phyloP scores from a whole-genome alignment of 2,888 invertebrate genomes.

The Netelia melanura region DNA sequence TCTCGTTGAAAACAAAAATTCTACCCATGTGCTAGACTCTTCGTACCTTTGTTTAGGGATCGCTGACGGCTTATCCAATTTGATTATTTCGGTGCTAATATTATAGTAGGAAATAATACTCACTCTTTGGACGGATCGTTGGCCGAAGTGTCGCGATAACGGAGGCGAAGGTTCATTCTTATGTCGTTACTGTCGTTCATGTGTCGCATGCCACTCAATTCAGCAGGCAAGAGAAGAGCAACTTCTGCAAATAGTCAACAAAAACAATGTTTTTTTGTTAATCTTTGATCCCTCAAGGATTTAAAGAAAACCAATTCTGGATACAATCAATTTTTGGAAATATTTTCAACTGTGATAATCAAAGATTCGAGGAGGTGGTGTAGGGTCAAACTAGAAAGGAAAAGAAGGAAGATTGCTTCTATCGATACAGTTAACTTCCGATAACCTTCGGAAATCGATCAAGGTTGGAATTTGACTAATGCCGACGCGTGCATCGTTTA shows the following conservation, averaged over 20 bases:
- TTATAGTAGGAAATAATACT: slow-evolving; percentile 83
- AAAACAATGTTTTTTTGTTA: background rate
- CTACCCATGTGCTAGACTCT: too few relatives aligned
- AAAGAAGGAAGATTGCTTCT: background rate
- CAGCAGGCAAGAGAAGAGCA: slow-evolving; percentile 93
- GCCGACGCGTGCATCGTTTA: background rate
- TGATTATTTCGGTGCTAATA: background rate
- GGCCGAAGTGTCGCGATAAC: slow-evolving; percentile 91
- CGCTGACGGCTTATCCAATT: background rate
- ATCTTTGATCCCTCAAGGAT: background rate
- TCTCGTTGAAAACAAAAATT: too few relatives aligned
- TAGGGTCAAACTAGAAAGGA: too few relatives aligned
- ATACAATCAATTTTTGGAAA: too few relatives aligned
- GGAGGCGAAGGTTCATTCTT: slow-evolving; percentile 91
- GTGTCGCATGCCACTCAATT: slow-evolving; percentile 90
- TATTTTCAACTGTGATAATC: too few relatives aligned
- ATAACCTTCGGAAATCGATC: background rate
- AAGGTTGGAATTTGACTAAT: slow-evolving; percentile 9
- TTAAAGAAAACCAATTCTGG: too few relatives aligned
- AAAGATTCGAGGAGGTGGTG: background rate
- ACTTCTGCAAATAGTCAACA: slow-evolving; percentile 88
- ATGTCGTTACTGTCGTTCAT: slow-evolving; percentile 93
- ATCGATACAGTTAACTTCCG: background rate
- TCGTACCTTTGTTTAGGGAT: too few relatives aligned
- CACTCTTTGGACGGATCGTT: slow-evolving; percentile 90